A percentile compares a stretch with the other conserved stretches of the same genome.
phyloP scores from a whole-genome alignment of 2,113 vertebrate genomes.

The Phylloscopus whistleri region DNA sequence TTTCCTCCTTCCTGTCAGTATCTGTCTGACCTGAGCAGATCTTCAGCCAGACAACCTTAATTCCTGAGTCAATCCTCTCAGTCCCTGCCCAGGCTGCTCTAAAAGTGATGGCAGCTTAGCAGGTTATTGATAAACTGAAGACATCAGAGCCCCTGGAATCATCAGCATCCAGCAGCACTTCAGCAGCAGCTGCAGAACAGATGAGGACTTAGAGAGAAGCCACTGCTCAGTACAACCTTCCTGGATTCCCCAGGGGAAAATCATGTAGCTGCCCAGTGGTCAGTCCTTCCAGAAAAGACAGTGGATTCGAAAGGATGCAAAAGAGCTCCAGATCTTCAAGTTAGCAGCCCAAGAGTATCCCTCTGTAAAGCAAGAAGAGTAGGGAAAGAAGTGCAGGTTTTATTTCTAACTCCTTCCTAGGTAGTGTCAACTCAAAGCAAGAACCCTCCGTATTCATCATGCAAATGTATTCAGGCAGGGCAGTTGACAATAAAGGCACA shows the following conservation, averaged over 20 bases:
- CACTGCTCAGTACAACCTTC: neutral
- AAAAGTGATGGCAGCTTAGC: neutral
- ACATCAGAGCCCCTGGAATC: neutral
- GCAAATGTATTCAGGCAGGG: neutral
- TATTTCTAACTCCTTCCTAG: neutral
- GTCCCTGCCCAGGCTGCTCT: neutral
- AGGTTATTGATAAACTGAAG: neutral
- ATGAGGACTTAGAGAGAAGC: neutral
- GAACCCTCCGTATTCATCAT: neutral
- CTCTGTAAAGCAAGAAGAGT: neutral
- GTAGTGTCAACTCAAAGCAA: neutral
- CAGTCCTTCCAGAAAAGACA: neutral
- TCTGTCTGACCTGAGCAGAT: neutral
- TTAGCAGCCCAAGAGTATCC: neutral
- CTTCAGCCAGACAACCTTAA: neutral
- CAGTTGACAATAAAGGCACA: neutral
- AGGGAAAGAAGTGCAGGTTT: neutral
- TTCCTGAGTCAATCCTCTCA: neutral
- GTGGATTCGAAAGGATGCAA: neutral
- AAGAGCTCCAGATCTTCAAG: neutral
- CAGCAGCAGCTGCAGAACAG: neutral
- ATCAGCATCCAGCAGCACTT: neutral
- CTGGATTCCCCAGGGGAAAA: neutral
- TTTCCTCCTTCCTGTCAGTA: neutral
- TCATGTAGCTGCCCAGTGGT: neutral